phyloP scores from a whole-genome alignment of 1,140 invertebrate genomes.

The Drosophila simulans region DNA sequence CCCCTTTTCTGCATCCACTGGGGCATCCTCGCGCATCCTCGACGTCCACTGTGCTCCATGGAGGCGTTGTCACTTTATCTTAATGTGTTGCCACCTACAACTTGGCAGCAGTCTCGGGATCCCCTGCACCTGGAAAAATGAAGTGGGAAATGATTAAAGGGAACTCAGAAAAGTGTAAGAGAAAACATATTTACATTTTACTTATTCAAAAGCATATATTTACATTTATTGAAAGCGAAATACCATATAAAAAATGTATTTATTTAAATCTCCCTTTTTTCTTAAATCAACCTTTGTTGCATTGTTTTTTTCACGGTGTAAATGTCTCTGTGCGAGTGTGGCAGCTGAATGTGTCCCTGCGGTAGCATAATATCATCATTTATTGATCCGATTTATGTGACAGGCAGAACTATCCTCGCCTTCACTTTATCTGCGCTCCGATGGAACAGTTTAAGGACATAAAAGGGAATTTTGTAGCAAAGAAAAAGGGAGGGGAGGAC shows the following conservation, averaged over 20 bases:
- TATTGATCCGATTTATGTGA: conserved; percentile 84
- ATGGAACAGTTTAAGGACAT: conserved; percentile 35
- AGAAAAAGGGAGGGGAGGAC: not conserved
- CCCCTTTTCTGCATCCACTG: conserved; percentile 53
- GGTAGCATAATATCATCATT: conserved; percentile 83
- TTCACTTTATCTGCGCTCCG: conserved; percentile 58
- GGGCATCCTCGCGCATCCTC: conserved; percentile 16
- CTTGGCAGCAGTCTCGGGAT: conserved; percentile 50
- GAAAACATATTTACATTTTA: too few relatives aligned
- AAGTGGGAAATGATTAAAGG: too few relatives aligned
- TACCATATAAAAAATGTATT: not conserved
- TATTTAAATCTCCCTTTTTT: not conserved
- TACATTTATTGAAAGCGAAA: too few relatives aligned
- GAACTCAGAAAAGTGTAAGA: not conserved
- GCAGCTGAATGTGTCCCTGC: conserved; percentile 78
- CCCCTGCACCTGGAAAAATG: conserved; percentile 7
- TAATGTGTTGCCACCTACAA: conserved; percentile 82
- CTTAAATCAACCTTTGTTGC: too few relatives aligned
- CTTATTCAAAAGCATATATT: too few relatives aligned
- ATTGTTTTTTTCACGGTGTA: conserved; percentile 6
- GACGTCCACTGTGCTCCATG: conserved; percentile 50
- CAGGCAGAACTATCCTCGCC: conserved; percentile 76
- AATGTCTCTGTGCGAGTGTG: conserved; percentile 52
- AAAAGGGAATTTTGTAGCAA: not conserved
- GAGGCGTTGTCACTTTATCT: conserved; percentile 83